phyloP scores from a whole-genome alignment of 1,140 invertebrate species.

The Temnothorax nylanderi region DNA sequence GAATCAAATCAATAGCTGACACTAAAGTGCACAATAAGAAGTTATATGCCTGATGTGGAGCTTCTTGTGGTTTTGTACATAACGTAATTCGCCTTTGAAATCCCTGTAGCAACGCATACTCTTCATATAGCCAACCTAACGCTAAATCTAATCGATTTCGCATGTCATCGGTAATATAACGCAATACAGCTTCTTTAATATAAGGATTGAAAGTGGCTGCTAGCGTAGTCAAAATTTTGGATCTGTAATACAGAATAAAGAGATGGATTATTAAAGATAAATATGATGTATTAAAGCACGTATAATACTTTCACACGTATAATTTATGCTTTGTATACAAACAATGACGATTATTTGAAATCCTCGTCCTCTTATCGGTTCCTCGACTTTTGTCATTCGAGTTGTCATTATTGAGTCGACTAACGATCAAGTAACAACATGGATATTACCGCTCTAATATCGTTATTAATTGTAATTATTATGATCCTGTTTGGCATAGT shows the following conservation, averaged over 20 bases:
- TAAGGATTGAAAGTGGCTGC: constrained; percentile 93
- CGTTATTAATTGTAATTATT: too few relatives aligned
- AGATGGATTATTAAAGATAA: background rate
- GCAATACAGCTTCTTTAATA: constrained; percentile 91
- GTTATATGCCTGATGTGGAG: constrained; percentile 93
- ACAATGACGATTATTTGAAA: too few relatives aligned
- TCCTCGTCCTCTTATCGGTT: too few relatives aligned
- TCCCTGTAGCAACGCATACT: constrained; percentile 95
- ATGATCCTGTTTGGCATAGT: too few relatives aligned
- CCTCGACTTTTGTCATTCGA: too few relatives aligned
- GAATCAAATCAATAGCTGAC: constrained; percentile 87
- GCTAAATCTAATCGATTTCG: constrained; percentile 93
- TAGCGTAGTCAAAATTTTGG: constrained; percentile 93
- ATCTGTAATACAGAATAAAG: constrained; percentile 76
- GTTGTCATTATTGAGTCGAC: too few relatives aligned
- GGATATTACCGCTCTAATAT: too few relatives aligned
- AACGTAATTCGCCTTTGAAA: constrained; percentile 92
- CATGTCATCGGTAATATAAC: constrained; percentile 95
- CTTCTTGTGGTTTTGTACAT: constrained; percentile 87
- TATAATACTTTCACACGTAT: background rate
- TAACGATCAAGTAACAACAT: too few relatives aligned
- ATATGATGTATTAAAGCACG: background rate
- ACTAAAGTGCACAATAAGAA: constrained; percentile 93
- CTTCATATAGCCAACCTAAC: constrained; percentile 96
- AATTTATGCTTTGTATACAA: constrained; percentile 74